phyloP scores from a whole-genome alignment of 2,888 invertebrate genomes.

The Trissonchulus latispiculum region DNA sequence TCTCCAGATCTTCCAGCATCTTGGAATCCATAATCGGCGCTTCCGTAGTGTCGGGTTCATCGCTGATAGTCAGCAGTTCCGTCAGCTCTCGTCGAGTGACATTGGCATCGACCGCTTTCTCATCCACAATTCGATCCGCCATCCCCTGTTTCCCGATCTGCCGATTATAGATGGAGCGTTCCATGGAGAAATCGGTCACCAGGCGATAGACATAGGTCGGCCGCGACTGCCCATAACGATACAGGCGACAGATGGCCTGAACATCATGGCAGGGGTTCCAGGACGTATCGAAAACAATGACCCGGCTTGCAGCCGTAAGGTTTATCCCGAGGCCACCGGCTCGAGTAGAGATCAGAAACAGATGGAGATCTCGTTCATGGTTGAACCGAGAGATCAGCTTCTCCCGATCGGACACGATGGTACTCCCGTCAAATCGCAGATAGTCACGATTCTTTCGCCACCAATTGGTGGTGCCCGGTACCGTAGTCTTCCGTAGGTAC shows the following conservation, averaged over 20 bases:
- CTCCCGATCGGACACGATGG: constrained; percentile 83
- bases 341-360: constrained; percentile 83
- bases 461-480: constrained; percentile 43
- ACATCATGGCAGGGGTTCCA: constrained; percentile 91
- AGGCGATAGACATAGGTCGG: constrained; percentile 89
- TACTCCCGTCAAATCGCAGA: constrained; percentile 82
- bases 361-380: constrained; percentile 66
- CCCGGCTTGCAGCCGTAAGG: constrained; percentile 89
- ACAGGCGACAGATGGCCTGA: constrained; percentile 77
- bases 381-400: constrained; percentile 94
- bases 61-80: constrained; percentile 52
- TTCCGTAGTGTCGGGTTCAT: constrained; percentile 49
- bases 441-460: not conserved
- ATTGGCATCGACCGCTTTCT: constrained; percentile 83
- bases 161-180: constrained; percentile 93
- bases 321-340: constrained; percentile 65
- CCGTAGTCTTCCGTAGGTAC: constrained; percentile 63
- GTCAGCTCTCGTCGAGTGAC: constrained; percentile 53
- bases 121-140: constrained; percentile 91
- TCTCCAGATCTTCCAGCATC: not conserved
- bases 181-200: constrained; percentile 91
- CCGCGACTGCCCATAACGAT: constrained; percentile 74
- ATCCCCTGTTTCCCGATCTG: constrained; percentile 97
- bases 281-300: constrained; percentile 92
- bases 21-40: constrained; percentile 49